Conservation (phyloP, 2,113 vertebrate species). For the Gymnocephalus cernua region DNA sequence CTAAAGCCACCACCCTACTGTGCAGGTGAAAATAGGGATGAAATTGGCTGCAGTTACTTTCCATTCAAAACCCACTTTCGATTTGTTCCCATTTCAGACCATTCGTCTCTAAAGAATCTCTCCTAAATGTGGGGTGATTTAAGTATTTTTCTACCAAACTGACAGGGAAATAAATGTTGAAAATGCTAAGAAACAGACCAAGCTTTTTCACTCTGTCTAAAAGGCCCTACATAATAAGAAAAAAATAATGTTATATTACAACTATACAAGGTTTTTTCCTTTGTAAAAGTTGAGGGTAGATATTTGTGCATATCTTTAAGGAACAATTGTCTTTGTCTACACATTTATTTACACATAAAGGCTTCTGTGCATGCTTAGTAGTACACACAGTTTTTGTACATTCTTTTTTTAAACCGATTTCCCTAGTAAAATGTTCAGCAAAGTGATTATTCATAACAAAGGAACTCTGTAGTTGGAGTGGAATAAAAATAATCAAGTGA, state of each 20-base stretch:
- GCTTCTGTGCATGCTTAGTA: slow-evolving; percentile 18
- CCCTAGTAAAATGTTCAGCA: slow-evolving; percentile 36
- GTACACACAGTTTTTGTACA: slow-evolving; percentile 22
- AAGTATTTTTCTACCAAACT: slow-evolving; percentile 48
- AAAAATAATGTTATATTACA: slow-evolving; percentile 30
- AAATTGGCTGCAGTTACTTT: slow-evolving; percentile 75
- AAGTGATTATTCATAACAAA: slow-evolving; percentile 49
- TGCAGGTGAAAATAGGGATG: slow-evolving; percentile 68
- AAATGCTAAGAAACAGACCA: slow-evolving; percentile 55
- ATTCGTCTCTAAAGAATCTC: slow-evolving; percentile 33
- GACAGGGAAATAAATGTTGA: slow-evolving; percentile 55
- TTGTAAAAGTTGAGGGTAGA: slow-evolving; percentile 32
- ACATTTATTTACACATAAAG: slow-evolving; percentile 8
- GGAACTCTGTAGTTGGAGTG: slow-evolving; percentile 27
- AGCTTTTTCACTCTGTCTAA: slow-evolving; percentile 35
- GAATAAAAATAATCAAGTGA: slow-evolving; percentile 45
- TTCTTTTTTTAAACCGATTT: slow-evolving; percentile 16
- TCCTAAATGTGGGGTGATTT: slow-evolving; percentile 47
- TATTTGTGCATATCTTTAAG: slow-evolving; percentile 28
- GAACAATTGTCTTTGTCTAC: slow-evolving; percentile 22
- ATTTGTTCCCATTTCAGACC: slow-evolving; percentile 57
- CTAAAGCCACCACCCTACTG: slow-evolving; percentile 41
- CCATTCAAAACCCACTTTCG: slow-evolving; percentile 68
- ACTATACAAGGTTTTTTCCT: slow-evolving; percentile 18
- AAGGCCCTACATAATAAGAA: slow-evolving; percentile 18